These are phyloP conservation scores for Geococcyx californianus DNA, from an alignment of 2,113 vertebrate species.

Conservation along the genomic window DNA sequence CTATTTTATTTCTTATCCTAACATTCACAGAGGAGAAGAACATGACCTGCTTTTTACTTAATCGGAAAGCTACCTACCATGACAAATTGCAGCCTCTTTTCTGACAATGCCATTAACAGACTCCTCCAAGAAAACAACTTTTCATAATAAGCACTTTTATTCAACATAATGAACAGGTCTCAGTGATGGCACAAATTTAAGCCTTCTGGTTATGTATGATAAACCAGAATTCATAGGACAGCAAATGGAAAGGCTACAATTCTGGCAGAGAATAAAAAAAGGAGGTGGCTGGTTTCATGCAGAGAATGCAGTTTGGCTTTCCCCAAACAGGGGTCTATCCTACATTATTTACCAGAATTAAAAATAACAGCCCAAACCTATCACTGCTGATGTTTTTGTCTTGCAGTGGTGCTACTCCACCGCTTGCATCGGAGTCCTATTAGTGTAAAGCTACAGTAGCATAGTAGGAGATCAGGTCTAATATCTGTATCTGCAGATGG, in stretches of 20 bases:
- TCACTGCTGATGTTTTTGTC: not conserved
- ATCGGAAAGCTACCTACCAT: not conserved
- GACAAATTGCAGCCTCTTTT: not conserved
- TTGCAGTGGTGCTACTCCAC: not conserved
- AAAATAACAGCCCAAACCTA: not conserved
- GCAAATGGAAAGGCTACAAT: not conserved
- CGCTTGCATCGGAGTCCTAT: not conserved
- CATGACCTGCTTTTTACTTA: not conserved
- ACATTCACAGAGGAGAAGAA: not conserved
- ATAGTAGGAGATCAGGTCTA: slow-evolving; percentile 1
- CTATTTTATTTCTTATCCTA: not conserved
- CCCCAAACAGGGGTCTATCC: not conserved
- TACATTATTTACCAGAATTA: not conserved
- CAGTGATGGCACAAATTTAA: not conserved
- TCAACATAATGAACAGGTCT: not conserved
- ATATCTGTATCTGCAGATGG: slow-evolving; percentile 49
- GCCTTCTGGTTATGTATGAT: not conserved
- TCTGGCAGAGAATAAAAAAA: not conserved
- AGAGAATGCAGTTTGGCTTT: not conserved
- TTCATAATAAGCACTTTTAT: not conserved
- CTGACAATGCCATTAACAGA: not conserved
- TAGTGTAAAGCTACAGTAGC: slow-evolving; percentile 15
- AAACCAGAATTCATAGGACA: not conserved
- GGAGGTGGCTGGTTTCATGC: not conserved
- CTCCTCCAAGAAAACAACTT: not conserved